Evolutionary conservation across 2,113 vertebrate species (phyloP).

Genomic region (Pan troglodytes): NHGRI_mPanTro3-v2.1_pri NC_072417.2:67736001-67736500

Average conservation of each 20-base stretch:
- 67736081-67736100: not conserved
- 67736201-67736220: not conserved
- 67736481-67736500: not conserved
- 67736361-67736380: not conserved
- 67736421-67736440: constrained; percentile 15
- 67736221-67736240: not conserved
- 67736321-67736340: constrained; percentile 12
- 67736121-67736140: not conserved
- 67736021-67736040: not conserved
- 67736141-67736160: not conserved
- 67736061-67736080: not conserved
- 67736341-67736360: not conserved
- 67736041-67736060: not conserved
- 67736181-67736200: not conserved
- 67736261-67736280: not conserved
- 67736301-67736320: not conserved
- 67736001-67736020: not conserved
- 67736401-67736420: not conserved
- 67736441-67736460: not conserved
- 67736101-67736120: not conserved
- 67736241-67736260: constrained; percentile 9
- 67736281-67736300: not conserved
- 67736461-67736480: not conserved
- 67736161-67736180: not conserved
- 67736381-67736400: constrained; percentile 44